Base-by-base conservation (phyloP, 2,113 vertebrate genomes). In the Astatoreochromis straeleni region DNA sequence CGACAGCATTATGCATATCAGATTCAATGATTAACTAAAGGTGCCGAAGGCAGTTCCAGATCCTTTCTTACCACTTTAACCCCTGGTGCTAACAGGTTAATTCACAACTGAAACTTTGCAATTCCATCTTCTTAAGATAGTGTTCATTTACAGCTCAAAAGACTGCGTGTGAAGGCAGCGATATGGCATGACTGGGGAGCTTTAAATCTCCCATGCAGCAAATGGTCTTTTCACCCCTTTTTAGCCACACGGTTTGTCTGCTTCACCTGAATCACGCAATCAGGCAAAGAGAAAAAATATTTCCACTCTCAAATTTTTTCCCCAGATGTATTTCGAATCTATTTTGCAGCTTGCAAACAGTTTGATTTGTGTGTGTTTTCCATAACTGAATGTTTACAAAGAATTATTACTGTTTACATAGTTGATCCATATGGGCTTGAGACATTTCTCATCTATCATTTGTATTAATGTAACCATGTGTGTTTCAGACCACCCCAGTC, bases 401-500 rank as follows among this genome's bases (percentile, higher is more conserved):
- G 17, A 19, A 51, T 63, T 89, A 87, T 81, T 51, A 80, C 47
- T 83, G 82, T 87, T 86, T 85, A 88, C 86, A 85, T 78, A 83
- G 78, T 80, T 88, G 88, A 87, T 75, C 80, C 87, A 89, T 47
- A 26, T 29, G 81, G 78, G 51, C 51, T 45, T 14, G 49, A 84
- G 33, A 73, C 17, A 45, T 33, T 75, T 84, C 45, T 65, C 49
- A 78, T 89, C 35, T 53, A 35, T 91, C 54, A 81, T 82, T 65
- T 45, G 17, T 45, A 24, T 80, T 83, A 49, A 75, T 54, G 68
- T 49, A 45, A 13, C 73, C 84, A 90, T 85, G 80, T 87, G 84
- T 55, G 80, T 75, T 33, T 80, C 49, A 11, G 47, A 87, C 82
- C 86, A 84, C 84, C 80, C 40, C 14, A 31, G 26, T 21, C 58